Percentiles rank a stretch among this genome's conserved stretches.
Evolutionary conservation across 2,797 vertebrate species (phyloP).

Genomic region (Enteromius unitaeniatus): DNA sequence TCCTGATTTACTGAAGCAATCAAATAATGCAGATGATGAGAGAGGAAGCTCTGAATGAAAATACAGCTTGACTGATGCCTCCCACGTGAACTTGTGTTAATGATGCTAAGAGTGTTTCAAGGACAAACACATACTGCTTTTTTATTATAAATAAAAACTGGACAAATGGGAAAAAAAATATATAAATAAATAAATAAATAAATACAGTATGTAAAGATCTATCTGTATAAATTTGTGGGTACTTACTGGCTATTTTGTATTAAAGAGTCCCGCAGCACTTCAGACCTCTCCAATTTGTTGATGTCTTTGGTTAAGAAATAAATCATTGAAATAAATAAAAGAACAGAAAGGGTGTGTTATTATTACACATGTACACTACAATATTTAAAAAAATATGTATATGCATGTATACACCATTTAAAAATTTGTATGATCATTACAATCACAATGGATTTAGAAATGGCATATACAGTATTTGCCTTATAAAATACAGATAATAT

Average conservation of each 20-base stretch:
- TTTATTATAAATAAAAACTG: conserved; percentile 82
- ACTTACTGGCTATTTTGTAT: conserved; percentile 18
- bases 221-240: background rate
- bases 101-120: conserved; percentile 51
- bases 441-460: background rate
- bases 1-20: conserved; percentile 53
- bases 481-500: background rate
- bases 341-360: background rate
- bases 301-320: conserved; percentile 17
- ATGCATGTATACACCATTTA: background rate
- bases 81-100: conserved; percentile 44
- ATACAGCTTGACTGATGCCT: conserved; percentile 47
- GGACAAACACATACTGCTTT: conserved; percentile 66
- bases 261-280: background rate
- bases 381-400: background rate
- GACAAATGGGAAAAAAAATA: conserved; percentile 62
- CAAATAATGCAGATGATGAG: conserved; percentile 50
- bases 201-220: too few species aligned
- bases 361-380: background rate
- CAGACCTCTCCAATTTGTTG: conserved; percentile 11
- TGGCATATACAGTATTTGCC: too few species aligned
- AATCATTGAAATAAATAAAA: conserved; percentile 3
- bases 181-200: too few species aligned
- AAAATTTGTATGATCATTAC: background rate
- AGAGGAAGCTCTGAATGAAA: conserved; percentile 35